Percentiles rank a stretch among this genome's conserved stretches.
These are phyloP conservation scores for Epizoanthus rinbou DNA, from an alignment of 92 coral and sea anemone species.

Conservation along the genomic window DNA sequence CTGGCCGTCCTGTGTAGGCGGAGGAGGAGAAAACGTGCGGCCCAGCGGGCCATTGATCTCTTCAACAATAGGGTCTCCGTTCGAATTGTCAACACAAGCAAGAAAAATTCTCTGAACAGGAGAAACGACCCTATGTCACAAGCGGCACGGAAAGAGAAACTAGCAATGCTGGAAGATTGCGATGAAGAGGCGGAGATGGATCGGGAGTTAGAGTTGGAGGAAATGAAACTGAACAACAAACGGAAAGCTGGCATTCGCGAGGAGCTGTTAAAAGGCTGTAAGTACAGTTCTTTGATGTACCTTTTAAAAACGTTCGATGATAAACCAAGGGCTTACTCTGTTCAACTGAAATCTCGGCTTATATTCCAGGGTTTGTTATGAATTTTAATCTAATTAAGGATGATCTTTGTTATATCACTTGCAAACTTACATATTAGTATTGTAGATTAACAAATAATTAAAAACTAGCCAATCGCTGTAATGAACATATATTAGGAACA, in stretches of 20 bases:
- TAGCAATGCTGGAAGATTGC: slow-evolving; percentile 45
- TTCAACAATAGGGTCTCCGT: slow-evolving; percentile 57
- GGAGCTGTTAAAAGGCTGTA: slow-evolving; percentile 57
- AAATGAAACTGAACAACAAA: slow-evolving; percentile 52
- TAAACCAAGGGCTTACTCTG: no score
- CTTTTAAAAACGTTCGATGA: no score
- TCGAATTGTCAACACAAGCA: slow-evolving; percentile 86
- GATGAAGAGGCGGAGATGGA: slow-evolving; percentile 41
- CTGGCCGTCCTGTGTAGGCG: slow-evolving; percentile 66
- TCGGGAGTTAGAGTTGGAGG: slow-evolving; percentile 43
- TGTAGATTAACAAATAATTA: no score
- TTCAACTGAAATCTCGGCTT: no score
- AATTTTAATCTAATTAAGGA: no score
- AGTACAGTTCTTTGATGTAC: no score
- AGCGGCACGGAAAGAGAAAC: slow-evolving; percentile 56
- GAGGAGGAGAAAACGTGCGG: slow-evolving; percentile 54
- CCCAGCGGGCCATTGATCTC: slow-evolving; percentile 43
- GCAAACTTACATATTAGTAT: no score
- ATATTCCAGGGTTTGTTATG: no score
- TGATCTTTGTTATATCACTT: no score
- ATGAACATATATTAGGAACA: no score
- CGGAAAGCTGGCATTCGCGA: slow-evolving; percentile 53
- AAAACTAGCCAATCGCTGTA: no score
- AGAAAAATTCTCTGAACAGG: slow-evolving; percentile 80
- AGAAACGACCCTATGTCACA: slow-evolving; percentile 56